phyloP scores from a whole-genome alignment of 53 echinoderm and acorn worm species.

The Hippasteria phrygiana region DNA sequence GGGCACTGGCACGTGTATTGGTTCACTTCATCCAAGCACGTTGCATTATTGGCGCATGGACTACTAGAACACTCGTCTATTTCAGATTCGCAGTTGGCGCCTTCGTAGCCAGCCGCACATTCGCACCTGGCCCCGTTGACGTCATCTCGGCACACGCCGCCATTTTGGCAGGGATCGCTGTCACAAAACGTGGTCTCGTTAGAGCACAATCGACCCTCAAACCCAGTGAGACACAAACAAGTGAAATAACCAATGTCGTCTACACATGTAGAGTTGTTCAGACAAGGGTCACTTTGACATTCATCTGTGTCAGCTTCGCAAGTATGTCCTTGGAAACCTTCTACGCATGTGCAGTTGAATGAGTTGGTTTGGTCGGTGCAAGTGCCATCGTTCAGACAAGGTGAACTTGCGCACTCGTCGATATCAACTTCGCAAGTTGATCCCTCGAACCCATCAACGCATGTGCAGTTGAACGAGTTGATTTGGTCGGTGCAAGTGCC shows the following conservation, averaged over 20 bases:
- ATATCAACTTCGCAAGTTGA: constrained; percentile 29
- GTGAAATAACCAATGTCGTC: constrained; percentile 1
- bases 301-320: constrained; percentile 46
- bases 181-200: constrained; percentile 37
- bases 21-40: constrained; percentile 38
- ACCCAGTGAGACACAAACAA: constrained; percentile 5
- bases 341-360: constrained; percentile 20
- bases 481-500: constrained; percentile 38
- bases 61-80: constrained; percentile 46
- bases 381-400: constrained; percentile 34
- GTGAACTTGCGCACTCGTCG: constrained; percentile 40
- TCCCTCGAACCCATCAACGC: constrained; percentile 38
- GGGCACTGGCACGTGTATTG: constrained; percentile 31
- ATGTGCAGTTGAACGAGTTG: constrained; percentile 7
- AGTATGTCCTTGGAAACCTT: constrained; percentile 11
- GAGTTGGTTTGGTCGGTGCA: constrained; percentile 22
- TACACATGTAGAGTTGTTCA: constrained; percentile 39
- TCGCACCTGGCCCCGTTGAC: neutral
- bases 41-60: constrained; percentile 42
- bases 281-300: constrained; percentile 34
- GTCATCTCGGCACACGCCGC: constrained; percentile 25
- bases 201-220: constrained; percentile 60
- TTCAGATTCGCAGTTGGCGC: constrained; percentile 22
- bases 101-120: constrained; percentile 50
- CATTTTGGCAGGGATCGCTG: constrained; percentile 28